Base-by-base conservation (phyloP, 2,797 vertebrate species). In the Mallotus villosus region DNA sequence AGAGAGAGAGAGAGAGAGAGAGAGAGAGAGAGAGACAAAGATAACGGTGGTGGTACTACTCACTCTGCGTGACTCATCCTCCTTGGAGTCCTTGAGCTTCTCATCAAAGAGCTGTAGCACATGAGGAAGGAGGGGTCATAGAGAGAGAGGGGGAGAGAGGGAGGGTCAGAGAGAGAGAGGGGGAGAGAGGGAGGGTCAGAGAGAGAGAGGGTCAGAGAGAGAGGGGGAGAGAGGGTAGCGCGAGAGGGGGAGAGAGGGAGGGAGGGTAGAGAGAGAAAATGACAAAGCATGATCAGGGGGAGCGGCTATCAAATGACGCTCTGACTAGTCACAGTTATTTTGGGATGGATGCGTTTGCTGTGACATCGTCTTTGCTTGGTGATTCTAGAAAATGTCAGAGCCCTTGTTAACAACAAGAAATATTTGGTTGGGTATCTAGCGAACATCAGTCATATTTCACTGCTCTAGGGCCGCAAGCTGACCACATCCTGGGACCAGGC, bases 1-100 rank as follows among this genome's bases (percentile, higher is more conserved):
- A 53, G 2, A 5, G 51, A 5, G 0, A 19, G 21, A 59, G 5
- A 1, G 0, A 1, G 8, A 53, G 51, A 53, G 51, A 19, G 19
- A 5, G 3, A 53, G 19, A n/a, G 0, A 2, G 51, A 53, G 8
- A 1, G 16, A 53, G 49, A 19, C n/a, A n/a, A 4, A 24, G 25
- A 63, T 3, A 72, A 60, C 53, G 8, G 16, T 53, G 71, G 34
- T 34, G 16, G 49, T 72, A 68, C 70, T 81, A 95, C 94, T 97
- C 93, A 97, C 98, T 92, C 94, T 97, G 92, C 96, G 95, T 70
- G 97, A 96, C 82, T 99, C 98, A 93, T 99, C 98, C 90, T 99
- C 97, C 91, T 95, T 98, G 92, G 95, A 97, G 90, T 95, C 97
- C 90, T 97, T 97, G 92, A 99, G 95, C 80, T 99, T 99, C 84